Evolutionary conservation across 2,797 vertebrate species (phyloP), one percentile per base, ranked within the genome.

Genomic region (Hapalemur alaotrensis): DNA sequence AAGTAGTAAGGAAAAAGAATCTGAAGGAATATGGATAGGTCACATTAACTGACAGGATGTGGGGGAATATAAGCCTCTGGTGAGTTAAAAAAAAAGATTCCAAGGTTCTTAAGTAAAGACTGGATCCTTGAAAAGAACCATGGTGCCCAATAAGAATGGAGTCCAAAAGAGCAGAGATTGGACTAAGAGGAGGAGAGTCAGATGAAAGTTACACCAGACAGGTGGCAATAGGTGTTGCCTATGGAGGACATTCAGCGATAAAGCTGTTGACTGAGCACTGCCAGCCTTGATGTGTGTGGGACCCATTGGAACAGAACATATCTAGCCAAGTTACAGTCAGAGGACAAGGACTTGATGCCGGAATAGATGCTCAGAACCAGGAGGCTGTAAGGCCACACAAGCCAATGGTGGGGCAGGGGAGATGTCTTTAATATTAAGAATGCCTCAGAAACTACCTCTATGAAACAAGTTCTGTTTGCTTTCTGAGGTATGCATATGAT

Each of bases 351-450:
- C 50, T 91, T 65, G 63, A 67, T 46, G 59, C 57, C 79, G 14
- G 38, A 89, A 73, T 25, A 92, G 85, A 61, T 63, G 13, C 17
- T 82, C 23, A 80, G 41, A 67, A 69, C 10, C 22, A 89, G 69
- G 32, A 87, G 65, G 79, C 12, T 80, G 7, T 48, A 52, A 70
- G 61, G 46, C 83, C 88, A 72, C 6, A 80, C 50, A 52, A 84
- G 59, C 22, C 65, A 84, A n/a, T 28, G 20, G 7, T 18, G 3
- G 25, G 28, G 32, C 30, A 81, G 17, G 5, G 30, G 1, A 63
- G 50, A 80, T 52, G 22, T 86, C 52, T 93, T 92, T 78, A 76
- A 80, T 90, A 65, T 90, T 57, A 93, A 95, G 41, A 91, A 75
- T 80, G 63, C 61, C 90, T 87, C 65, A 80, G 70, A 79, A 80